phyloP scores from a whole-genome alignment of 2,888 invertebrate genomes.

The Hirtodrosophila histrioides region DNA sequence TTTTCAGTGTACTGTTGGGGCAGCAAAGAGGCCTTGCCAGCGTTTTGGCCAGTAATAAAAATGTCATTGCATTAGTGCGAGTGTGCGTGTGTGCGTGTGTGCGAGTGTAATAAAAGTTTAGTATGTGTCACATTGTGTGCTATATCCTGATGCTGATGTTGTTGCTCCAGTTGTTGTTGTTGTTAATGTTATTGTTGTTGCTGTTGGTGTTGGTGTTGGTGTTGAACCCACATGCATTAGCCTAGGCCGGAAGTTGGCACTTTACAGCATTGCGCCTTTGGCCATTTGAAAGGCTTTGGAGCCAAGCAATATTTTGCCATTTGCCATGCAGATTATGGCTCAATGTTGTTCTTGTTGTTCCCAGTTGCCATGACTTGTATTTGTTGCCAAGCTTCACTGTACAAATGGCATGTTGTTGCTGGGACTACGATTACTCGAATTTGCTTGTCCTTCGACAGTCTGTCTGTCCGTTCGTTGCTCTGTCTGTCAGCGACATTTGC shows the following conservation, averaged over 20 bases:
- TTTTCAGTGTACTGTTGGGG: conserved; percentile 23
- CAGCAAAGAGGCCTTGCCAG: conserved; percentile 60
- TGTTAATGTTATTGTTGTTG: conserved; percentile 10
- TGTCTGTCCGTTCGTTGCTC: conserved; percentile 14
- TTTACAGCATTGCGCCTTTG: conserved; percentile 58
- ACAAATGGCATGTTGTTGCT: conserved; percentile 15
- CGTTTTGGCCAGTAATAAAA: conserved; percentile 72
- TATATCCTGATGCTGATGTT: conserved; percentile 38
- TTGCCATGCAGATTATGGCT: conserved; percentile 61
- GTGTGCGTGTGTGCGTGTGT: conserved; percentile 26
- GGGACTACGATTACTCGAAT: conserved; percentile 28
- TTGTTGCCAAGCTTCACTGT: conserved; percentile 32
- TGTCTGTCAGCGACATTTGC: conserved; percentile 58
- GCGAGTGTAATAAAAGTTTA: conserved; percentile 72
- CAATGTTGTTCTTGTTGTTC: conserved; percentile 4
- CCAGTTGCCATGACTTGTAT: conserved; percentile 5
- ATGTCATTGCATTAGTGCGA: conserved; percentile 74
- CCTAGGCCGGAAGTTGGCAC: conserved; percentile 68
- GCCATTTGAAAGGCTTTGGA: conserved; percentile 42
- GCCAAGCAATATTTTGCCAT: conserved; percentile 51
- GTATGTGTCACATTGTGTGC: conserved; percentile 73
- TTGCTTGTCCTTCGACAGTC: conserved; percentile 36
- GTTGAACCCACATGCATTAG: conserved; percentile 55
- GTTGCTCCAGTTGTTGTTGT: conserved; percentile 18
- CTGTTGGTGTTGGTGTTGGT: conserved; percentile 15